Conservation (phyloP, 2,113 vertebrate genomes). For the Ptilorrhoa leucosticta region DNA sequence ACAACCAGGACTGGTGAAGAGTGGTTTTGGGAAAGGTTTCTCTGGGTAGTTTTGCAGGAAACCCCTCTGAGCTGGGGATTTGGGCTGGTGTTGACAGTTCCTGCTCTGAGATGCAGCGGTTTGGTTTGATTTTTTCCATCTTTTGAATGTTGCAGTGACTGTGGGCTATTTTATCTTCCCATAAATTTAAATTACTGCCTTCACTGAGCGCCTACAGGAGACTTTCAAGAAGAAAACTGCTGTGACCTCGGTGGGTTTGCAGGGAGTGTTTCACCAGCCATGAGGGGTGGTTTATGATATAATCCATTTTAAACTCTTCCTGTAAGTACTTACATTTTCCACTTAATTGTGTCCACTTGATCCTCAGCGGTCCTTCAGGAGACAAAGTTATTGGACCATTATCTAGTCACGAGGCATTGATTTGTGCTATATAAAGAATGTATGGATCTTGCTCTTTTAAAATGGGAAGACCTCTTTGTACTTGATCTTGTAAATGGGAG, state of each 20-base stretch:
- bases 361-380: constrained; percentile 40
- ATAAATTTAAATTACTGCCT: constrained; percentile 7
- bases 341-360: constrained; percentile 32
- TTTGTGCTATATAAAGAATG: constrained; percentile 40
- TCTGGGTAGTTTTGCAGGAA: neutral
- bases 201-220: neutral
- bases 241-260: neutral
- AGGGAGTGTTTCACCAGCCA: neutral
- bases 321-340: constrained; percentile 47
- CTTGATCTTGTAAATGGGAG: constrained; percentile 24
- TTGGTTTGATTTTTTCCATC: neutral
- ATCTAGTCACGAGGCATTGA: constrained; percentile 25
- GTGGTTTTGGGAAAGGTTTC: neutral
- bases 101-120: neutral
- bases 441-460: neutral
- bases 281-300: constrained; percentile 15
- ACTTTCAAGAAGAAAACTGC: constrained; percentile 4
- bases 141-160: neutral
- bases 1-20: too few species aligned
- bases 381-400: constrained; percentile 28
- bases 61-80: neutral
- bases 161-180: neutral
- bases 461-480: neutral
- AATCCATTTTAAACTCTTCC: constrained; percentile 48
- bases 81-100: neutral